Evolutionary conservation across 2,113 vertebrate genomes (phyloP).

Genomic region (Arvicanthis niloticus): DNA sequence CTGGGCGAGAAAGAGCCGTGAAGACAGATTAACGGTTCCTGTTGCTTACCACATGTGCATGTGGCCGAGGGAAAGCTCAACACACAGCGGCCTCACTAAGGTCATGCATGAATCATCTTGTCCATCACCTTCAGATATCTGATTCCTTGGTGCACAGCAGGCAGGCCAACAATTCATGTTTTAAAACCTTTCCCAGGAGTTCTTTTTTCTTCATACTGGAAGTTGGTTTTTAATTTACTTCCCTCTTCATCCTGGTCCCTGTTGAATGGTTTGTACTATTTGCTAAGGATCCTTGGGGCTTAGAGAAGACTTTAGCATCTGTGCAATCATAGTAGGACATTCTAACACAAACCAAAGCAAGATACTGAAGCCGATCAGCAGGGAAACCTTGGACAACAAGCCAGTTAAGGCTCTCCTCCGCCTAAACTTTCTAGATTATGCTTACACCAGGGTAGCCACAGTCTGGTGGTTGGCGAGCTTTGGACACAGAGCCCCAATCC

Average conservation of each 20-base stretch:
- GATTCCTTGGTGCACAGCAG: neutral
- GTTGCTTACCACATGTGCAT: slow-evolving; percentile 51
- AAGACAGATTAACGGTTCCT: slow-evolving; percentile 61
- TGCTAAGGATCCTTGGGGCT: neutral
- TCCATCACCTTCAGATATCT: slow-evolving; percentile 5
- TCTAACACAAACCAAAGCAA: slow-evolving; percentile 7
- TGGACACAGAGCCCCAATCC: neutral
- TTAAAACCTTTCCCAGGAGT: neutral
- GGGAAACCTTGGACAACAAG: neutral
- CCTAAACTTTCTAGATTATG: neutral
- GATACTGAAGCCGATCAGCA: neutral
- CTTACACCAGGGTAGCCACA: neutral
- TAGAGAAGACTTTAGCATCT: neutral
- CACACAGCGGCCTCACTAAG: neutral
- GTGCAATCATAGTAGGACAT: neutral
- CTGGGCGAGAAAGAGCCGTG: slow-evolving; percentile 62
- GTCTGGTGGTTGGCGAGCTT: neutral
- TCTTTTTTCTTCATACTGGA: neutral
- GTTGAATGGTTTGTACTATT: neutral
- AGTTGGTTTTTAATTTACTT: slow-evolving; percentile 32
- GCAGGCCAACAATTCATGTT: slow-evolving; percentile 4
- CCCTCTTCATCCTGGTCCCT: neutral
- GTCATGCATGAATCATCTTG: slow-evolving; percentile 57
- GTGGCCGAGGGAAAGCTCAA: slow-evolving; percentile 41
- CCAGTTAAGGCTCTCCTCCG: slow-evolving; percentile 14